Evolutionary conservation across 2,797 vertebrate species (phyloP).

Genomic region (Cyclopterus lumpus): DNA sequence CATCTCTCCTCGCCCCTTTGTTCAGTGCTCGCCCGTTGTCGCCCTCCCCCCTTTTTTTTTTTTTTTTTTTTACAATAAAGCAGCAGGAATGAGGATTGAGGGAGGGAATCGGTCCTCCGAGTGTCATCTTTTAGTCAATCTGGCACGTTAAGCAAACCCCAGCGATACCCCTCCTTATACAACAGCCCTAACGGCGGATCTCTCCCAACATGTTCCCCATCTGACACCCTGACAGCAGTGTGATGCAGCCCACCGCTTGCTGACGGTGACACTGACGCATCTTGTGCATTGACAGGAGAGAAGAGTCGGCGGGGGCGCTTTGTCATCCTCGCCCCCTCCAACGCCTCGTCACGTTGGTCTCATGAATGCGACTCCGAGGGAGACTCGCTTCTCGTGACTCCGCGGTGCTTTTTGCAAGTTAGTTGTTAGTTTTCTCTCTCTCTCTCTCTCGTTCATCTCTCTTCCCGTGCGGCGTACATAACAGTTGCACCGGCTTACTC

Average conservation of each 20-base stretch:
- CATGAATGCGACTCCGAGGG: not conserved
- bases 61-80: slow-evolving; percentile 45
- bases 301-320: slow-evolving; percentile 18
- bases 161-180: slow-evolving; percentile 10
- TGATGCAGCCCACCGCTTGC: slow-evolving; percentile 19
- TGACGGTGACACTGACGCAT: slow-evolving; percentile 35
- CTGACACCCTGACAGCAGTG: slow-evolving; percentile 45
- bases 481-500: slow-evolving; percentile 13
- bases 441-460: slow-evolving; percentile 37
- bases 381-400: slow-evolving; percentile 20
- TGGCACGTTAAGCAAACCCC: slow-evolving; percentile 37
- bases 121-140: slow-evolving; percentile 43
- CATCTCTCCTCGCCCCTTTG: slow-evolving; percentile 56
- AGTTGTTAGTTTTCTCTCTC: not conserved
- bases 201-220: slow-evolving; percentile 29
- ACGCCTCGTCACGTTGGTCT: slow-evolving; percentile 8
- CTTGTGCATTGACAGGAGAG: slow-evolving; percentile 3
- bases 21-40: slow-evolving; percentile 36
- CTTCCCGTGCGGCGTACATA: not conserved
- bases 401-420: slow-evolving; percentile 8
- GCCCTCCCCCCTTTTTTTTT: no score
- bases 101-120: slow-evolving; percentile 6
- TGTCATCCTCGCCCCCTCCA: slow-evolving; percentile 28
- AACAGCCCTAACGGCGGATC: slow-evolving; percentile 25
- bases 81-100: slow-evolving; percentile 37